Conservation (phyloP, 2,797 vertebrate genomes). For the Poecilia picta region DNA sequence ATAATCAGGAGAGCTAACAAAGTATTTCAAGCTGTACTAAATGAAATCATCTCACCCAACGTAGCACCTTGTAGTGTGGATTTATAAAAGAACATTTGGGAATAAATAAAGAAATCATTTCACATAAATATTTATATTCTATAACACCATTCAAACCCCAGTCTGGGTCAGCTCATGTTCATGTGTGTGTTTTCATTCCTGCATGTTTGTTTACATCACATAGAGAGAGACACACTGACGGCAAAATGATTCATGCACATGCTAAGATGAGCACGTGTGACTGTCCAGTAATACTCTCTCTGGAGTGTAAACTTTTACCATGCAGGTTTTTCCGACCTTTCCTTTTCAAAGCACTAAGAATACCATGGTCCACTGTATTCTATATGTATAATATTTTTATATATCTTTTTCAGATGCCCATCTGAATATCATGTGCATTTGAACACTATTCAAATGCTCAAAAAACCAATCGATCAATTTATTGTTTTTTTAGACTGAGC, state of each 20-base stretch:
- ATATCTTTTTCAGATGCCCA: background rate
- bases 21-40: background rate
- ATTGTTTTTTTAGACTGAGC: background rate
- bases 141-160: background rate
- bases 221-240: background rate
- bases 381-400: background rate
- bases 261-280: background rate
- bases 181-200: too few relatives aligned
- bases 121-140: background rate
- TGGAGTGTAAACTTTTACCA: background rate
- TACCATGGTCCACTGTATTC: background rate
- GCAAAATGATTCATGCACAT: background rate
- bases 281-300: background rate
- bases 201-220: background rate
- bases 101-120: background rate
- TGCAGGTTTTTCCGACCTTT: background rate
- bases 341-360: background rate
- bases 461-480: background rate
- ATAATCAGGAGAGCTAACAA: background rate
- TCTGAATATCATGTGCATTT: background rate
- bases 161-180: background rate
- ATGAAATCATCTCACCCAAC: background rate
- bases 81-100: background rate
- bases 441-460: background rate
- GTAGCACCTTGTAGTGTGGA: background rate